Base-by-base conservation (phyloP, 2,113 vertebrate genomes). In the Monopterus albus region DNA sequence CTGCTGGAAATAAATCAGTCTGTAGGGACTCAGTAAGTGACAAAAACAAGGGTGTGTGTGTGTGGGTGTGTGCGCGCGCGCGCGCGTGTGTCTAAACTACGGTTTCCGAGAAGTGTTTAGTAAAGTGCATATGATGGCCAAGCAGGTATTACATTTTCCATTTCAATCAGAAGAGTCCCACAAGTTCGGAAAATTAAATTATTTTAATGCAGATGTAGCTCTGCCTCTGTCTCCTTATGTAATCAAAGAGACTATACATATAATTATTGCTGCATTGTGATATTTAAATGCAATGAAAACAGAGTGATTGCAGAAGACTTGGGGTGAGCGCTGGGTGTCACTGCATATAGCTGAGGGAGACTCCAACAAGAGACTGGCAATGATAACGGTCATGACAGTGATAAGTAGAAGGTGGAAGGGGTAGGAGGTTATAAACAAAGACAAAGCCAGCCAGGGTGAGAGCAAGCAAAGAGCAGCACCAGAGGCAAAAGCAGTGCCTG, bases 401-500 rank as follows among this genome's bases (percentile, higher is more conserved):
- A 40, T 49, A 57, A 81, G 70, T 29, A 20, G 75, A 66, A 74
- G 77, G 77, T 64, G 64, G 43, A 55, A 18, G 64, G 57, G n/a
- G 67, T 28, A 6, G 53, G 47, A 47, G 68, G 13, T 18, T 56
- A 40, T 43, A 78, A 60, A 71, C 1, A 15, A 15, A 59, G 69
- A 47, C 20, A 10, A 26, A 39, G 56, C 26, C 28, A 59, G 80
- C 11, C 11, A 7, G 80, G 72, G 49, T 60, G 61, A 84, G 81
- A 61, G 78, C 25, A 50, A 67, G 69, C 69, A 78, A 83, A 86
- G 69, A 81, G 63, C 81, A 53, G 38, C 12, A 79, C 85, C 63
- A 47, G 62, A 80, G 89, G 87, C 81, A 75, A 81, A 38, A 18
- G 65, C 65, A 81, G 78, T 61, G 56, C 69, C 87, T 85, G 77